Evolutionary conservation across 2,797 vertebrate genomes (phyloP), one percentile per base, ranked within the genome.

Genomic region (Phylloscopus collybita): DNA sequence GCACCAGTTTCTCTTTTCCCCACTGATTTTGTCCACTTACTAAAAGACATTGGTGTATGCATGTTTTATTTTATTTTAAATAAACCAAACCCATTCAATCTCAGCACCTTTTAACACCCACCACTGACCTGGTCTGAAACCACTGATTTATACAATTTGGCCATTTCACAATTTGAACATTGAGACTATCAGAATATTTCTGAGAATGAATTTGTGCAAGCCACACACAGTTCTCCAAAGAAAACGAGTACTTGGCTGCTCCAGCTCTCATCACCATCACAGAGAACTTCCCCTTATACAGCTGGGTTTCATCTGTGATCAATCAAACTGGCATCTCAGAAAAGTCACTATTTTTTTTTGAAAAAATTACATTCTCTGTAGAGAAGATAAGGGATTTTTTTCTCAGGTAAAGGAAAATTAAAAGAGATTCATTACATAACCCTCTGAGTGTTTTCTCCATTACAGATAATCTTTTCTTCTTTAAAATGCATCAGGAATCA

Each of bases 401-500:
- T 80, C 44, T 49, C 44, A 72, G 61, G 50, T 78, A 53, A 45
- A 36, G n/a, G 53, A 90, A 88, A 65, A 73, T 23, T 44, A 70
- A 50, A 42, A 82, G 17, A 84, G 36, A 56, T 18, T 29, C 25
- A 23, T 78, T 88, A 29, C 22, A 64, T 74, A 74, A 86, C 61
- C 61, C 26, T 80, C 44, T 20, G 32, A 59, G 23, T 44, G 21
- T 64, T 78, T 72, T 71, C 73, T 51, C 21, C 16, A 25, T 56
- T 86, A 21, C 61, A 69, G 45, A 65, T 57, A 64, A n/a, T 40
- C 73, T 65, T 51, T 3, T 60, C 47, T 51, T 50, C 49, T 64
- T 94, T 66, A 51, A 78, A 94, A 60, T 82, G 51, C 25, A 51
- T 38, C 32, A 74, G 29, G 25, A 70, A 90, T 74, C 73, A 61